Base-by-base conservation (phyloP, 2,797 vertebrate species). In the Cyclura pinguis region DNA sequence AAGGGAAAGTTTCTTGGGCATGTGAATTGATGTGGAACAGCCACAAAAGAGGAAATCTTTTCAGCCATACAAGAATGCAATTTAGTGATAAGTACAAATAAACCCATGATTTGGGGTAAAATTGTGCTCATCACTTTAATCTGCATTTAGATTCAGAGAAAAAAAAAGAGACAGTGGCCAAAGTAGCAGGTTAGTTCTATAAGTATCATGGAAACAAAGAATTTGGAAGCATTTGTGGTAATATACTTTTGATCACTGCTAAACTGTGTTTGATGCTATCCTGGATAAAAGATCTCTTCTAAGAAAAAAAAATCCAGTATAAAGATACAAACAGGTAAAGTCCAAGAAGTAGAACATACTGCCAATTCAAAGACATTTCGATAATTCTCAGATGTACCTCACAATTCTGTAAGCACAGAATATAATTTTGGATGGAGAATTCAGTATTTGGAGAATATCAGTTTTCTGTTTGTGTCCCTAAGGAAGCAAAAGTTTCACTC, bases 131-230 rank as follows among this genome's bases (percentile, higher is more conserved):
- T 47, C 72, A 20, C 87, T 92, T 87, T 87, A 80, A 89, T 74
- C 80, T 7, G 87, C 86, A 86, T 86, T 91, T 85, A 52, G 64
- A 35, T 85, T 92, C 91, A 52, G 78, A 47, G 42, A 42, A 42
- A 42, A 64, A 52, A 72, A 94, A 94, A 89, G 42, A 87, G 74
- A 42, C 84, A 9, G 80, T 91, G 90, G 92, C 80, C 27, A 78
- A 94, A 93, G 62, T 80, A 89, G 89, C 50, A 93, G 62, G 85
- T 88, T 85, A 91, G 80, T 91, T 93, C 88, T 38, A 84, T 81
- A 72, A 35, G 47, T 92, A 80, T 83, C 6, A 90, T 42, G 88
- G 81, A 88, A 92, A 83, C 47, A 84, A 88, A 55, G 47, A 59
- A 87, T 64, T 86, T 22, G n/a, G 80, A 32, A 87, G 82, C 14